Evolutionary conservation across 2,888 invertebrate species (phyloP).

Genomic region (Tortrix viridana): DNA sequence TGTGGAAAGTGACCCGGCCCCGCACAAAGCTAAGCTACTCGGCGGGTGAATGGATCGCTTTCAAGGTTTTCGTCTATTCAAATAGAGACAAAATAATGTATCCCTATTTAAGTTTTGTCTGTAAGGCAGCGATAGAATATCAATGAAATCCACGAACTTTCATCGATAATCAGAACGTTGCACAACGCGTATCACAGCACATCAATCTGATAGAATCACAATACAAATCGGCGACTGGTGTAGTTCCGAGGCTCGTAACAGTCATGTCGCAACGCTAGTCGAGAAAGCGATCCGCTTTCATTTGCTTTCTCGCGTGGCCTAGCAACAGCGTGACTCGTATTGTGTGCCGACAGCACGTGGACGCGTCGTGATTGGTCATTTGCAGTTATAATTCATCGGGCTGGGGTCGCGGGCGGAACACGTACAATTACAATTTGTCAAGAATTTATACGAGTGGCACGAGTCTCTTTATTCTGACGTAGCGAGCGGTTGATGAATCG

Average conservation of each 20-base stretch:
- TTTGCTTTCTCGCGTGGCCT: constrained; percentile 67
- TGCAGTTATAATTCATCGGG: constrained; percentile 34
- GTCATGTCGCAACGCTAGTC: constrained; percentile 49
- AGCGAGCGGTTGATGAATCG: constrained; percentile 8
- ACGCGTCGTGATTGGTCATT: constrained; percentile 37
- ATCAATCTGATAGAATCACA: constrained; percentile 35
- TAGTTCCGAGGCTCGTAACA: constrained; percentile 41
- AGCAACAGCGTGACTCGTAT: constrained; percentile 49
- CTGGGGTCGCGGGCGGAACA: constrained; percentile 20
- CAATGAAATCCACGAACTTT: constrained; percentile 23
- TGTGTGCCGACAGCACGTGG: constrained; percentile 36
- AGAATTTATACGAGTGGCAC: constrained; percentile 23
- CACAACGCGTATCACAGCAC: constrained; percentile 27
- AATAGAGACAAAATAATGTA: constrained; percentile 7
- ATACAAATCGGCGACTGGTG: constrained; percentile 39
- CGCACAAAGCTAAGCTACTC: constrained; percentile 29
- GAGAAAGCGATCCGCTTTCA: constrained; percentile 73
- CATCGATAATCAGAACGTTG: constrained; percentile 21
- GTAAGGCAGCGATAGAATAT: no score
- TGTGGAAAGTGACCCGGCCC: constrained; percentile 53
- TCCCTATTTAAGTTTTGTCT: no score
- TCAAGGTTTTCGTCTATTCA: constrained; percentile 25
- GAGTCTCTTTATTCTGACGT: constrained; percentile 10
- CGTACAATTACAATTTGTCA: constrained; percentile 28
- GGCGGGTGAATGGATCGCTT: constrained; percentile 26